These are phyloP conservation scores for Latrodectus hesperus DNA, from an alignment of 2,888 invertebrate genomes.

Conservation along the genomic window DNA sequence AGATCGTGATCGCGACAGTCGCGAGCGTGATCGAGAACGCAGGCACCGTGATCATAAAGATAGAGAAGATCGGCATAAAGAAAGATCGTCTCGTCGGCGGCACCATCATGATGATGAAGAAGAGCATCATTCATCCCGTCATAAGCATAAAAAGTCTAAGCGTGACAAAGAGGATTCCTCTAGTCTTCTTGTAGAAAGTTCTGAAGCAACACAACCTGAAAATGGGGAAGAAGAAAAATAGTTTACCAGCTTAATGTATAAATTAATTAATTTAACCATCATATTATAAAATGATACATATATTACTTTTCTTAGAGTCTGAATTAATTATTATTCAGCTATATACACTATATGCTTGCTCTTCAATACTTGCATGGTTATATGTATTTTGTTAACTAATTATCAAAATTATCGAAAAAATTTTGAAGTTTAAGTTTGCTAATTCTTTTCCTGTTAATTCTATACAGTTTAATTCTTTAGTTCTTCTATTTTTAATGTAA, in stretches of 20 bases:
- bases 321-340: too few relatives aligned
- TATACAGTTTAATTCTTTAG: too few relatives aligned
- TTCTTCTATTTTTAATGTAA: too few relatives aligned
- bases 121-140: conserved; percentile 64
- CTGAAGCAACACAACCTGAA: conserved; percentile 48
- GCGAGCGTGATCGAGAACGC: conserved; percentile 63
- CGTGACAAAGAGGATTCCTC: conserved; percentile 69
- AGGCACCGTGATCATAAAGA: conserved; percentile 63
- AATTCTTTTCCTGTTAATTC: too few relatives aligned
- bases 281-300: too few relatives aligned
- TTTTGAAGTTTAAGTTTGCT: too few relatives aligned
- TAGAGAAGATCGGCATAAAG: conserved; percentile 57
- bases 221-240: conserved; percentile 54
- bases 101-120: conserved; percentile 66
- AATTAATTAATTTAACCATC: too few relatives aligned
- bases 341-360: too few relatives aligned
- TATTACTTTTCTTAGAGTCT: too few relatives aligned
- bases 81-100: conserved; percentile 50
- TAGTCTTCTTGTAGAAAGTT: conserved; percentile 23
- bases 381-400: too few relatives aligned
- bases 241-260: background rate
- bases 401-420: too few relatives aligned
- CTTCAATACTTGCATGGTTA: too few relatives aligned
- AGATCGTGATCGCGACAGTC: conserved; percentile 29
- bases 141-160: conserved; percentile 70